These are phyloP conservation scores for Apis laboriosa DNA, from an alignment of 1,140 invertebrate species.

Conservation along the genomic window DNA sequence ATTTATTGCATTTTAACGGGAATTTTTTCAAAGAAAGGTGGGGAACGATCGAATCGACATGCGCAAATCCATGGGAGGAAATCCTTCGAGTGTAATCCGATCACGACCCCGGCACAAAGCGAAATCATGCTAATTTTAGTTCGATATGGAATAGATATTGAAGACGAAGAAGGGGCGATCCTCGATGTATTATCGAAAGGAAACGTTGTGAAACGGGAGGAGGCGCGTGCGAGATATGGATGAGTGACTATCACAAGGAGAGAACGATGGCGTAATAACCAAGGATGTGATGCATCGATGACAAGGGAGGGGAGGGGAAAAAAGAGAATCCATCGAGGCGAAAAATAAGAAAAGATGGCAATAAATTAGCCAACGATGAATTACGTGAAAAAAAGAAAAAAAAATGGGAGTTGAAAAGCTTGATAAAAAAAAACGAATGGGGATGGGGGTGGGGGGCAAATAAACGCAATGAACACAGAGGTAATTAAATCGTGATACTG, in stretches of 20 bases:
- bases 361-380: conserved; percentile 17
- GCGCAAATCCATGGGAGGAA: background rate
- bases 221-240: conserved; percentile 12
- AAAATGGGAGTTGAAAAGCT: background rate
- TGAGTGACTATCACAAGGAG: conserved; percentile 21
- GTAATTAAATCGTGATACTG: conserved; percentile 67
- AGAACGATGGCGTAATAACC: background rate
- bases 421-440: conserved; percentile 2
- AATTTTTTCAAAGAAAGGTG: background rate
- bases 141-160: conserved; percentile 4
- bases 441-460: conserved; percentile 30
- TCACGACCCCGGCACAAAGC: conserved; percentile 36
- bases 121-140: conserved; percentile 41
- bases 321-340: background rate
- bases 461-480: conserved; percentile 19
- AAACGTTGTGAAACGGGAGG: background rate
- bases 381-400: conserved; percentile 10
- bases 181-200: background rate
- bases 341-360: background rate
- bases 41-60: background rate
- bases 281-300: background rate
- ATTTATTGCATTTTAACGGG: background rate
- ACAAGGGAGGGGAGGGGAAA: background rate
- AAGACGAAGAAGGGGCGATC: background rate
- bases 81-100: too few species aligned